These are phyloP conservation scores for Chlorodrepanis virens DNA, from an alignment of 2,113 vertebrate genomes.

Conservation along the genomic window DNA sequence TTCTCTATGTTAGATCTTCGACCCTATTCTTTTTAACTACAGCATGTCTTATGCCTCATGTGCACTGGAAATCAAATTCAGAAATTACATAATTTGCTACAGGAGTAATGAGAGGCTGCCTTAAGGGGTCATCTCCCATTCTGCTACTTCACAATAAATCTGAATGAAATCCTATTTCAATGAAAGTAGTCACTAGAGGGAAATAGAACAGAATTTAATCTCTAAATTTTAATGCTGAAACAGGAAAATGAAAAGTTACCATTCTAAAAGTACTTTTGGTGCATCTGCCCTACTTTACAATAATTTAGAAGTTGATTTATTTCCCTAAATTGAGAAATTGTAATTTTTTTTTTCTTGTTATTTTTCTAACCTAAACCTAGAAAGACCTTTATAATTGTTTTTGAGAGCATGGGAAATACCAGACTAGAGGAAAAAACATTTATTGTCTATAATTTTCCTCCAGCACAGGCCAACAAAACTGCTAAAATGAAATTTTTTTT, in stretches of 20 bases:
- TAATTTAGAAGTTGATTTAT: not conserved
- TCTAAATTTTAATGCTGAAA: not conserved
- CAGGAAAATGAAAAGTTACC: not conserved
- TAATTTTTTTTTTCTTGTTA: not conserved
- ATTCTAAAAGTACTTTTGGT: not conserved
- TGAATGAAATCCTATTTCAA: not conserved
- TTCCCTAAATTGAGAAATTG: not conserved
- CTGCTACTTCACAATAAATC: not conserved
- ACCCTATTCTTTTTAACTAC: not conserved
- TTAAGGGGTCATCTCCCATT: not conserved
- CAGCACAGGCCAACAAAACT: not conserved
- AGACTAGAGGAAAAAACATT: not conserved
- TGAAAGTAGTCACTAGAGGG: not conserved
- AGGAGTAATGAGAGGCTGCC: not conserved
- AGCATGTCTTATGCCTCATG: not conserved
- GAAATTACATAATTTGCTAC: not conserved
- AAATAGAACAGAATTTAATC: not conserved
- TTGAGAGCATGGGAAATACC: not conserved
- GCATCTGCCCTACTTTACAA: not conserved
- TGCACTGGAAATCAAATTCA: not conserved
- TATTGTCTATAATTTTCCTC: not conserved
- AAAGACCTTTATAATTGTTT: not conserved
- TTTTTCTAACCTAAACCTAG: not conserved
- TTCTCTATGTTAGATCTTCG: not conserved
- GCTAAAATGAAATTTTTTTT: not conserved